Percentiles rank a stretch among this genome's conserved stretches.
Evolutionary conservation across 1,140 invertebrate species (phyloP).

Genomic region (Panagrolaimus sp.): DNA sequence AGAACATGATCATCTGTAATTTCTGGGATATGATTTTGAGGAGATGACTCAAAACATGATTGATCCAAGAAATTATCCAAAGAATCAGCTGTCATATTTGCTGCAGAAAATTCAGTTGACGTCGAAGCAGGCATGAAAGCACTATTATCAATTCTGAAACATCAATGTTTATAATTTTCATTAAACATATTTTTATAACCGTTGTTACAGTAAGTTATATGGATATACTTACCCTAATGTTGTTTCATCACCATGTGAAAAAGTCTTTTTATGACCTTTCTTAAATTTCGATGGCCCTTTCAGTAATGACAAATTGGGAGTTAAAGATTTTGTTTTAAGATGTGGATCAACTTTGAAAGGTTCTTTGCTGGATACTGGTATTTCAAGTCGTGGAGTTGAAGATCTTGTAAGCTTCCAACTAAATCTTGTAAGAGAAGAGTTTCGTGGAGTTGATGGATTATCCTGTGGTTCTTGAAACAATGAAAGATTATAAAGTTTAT

Average conservation of each 20-base stretch:
- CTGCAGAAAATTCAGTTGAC: not conserved
- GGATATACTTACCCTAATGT: too few species aligned
- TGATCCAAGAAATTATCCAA: conserved; percentile 1
- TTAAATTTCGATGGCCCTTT: not conserved
- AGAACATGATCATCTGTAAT: too few species aligned
- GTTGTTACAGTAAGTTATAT: not conserved
- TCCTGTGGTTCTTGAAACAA: not conserved
- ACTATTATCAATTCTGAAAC: not conserved
- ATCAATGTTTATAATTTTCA: not conserved
- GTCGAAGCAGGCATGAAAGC: not conserved
- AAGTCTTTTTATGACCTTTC: conserved; percentile 5
- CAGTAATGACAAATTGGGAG: not conserved
- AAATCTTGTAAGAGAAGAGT: not conserved
- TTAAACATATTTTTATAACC: not conserved
- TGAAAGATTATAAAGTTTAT: not conserved
- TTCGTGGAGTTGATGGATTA: not conserved
- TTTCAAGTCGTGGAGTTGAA: not conserved
- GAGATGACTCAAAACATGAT: not conserved
- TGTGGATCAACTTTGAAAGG: not conserved
- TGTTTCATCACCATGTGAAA: not conserved
- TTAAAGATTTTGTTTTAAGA: not conserved
- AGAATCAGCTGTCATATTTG: not conserved
- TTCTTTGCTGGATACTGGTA: not conserved
- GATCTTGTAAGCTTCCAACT: not conserved
- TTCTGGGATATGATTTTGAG: too few species aligned